Conservation (phyloP, 2,113 vertebrate species). For the Tympanuchus pallidicinctus region DNA sequence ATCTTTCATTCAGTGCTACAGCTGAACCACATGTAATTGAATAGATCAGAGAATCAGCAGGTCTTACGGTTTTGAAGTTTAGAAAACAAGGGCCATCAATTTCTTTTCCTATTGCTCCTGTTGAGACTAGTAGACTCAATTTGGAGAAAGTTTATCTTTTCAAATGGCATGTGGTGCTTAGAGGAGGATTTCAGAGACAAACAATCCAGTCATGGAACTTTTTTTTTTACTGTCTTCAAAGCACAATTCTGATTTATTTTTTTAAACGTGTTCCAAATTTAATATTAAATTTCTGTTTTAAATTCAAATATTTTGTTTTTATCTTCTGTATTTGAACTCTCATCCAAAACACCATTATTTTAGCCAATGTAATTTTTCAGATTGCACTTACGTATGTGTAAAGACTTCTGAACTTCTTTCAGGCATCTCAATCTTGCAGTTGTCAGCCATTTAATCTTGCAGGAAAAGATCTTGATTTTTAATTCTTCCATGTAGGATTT, state of each 20-base stretch:
- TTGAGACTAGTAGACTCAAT: neutral
- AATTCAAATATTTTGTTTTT: neutral
- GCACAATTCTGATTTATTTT: neutral
- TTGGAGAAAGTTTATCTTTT: neutral
- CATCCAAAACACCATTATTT: neutral
- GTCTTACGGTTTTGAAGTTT: fast-evolving
- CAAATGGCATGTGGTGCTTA: neutral
- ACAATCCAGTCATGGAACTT: neutral
- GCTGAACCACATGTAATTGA: neutral
- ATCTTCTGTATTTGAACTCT: neutral
- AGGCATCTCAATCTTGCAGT: neutral
- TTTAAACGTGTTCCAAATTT: neutral
- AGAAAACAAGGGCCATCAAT: fast-evolving
- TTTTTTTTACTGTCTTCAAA: neutral
- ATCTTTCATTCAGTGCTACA: neutral
- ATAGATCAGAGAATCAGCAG: neutral
- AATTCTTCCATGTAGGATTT: neutral
- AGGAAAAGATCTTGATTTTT: neutral
- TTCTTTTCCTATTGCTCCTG: neutral
- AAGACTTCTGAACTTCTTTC: neutral
- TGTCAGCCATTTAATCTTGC: neutral
- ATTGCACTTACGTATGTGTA: neutral
- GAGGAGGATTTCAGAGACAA: neutral
- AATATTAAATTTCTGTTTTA: neutral
- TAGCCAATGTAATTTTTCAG: neutral